Conservation (phyloP, 2,113 vertebrate species). For the human region DNA sequence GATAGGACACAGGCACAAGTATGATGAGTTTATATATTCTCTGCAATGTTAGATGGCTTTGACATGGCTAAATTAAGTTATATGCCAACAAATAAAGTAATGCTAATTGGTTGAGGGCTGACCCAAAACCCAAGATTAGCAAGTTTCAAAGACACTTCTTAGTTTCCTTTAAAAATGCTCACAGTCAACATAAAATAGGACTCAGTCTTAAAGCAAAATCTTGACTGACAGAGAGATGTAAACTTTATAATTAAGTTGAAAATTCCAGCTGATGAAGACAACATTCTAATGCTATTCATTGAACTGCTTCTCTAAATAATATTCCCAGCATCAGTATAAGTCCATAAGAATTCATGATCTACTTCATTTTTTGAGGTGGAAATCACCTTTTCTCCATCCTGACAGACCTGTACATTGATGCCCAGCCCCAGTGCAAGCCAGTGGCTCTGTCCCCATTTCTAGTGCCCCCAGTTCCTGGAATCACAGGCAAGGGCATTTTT, state of each 20-base stretch:
- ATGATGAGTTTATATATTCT: rapidly evolving
- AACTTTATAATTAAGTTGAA: neutral
- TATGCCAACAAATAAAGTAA: no score
- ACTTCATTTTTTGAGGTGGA: neutral
- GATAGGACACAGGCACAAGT: rapidly evolving
- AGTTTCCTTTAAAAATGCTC: neutral
- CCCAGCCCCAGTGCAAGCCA: no score
- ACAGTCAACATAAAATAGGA: rapidly evolving
- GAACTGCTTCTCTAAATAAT: no score
- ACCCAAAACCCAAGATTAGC: neutral
- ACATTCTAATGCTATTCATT: rapidly evolving
- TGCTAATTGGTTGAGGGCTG: no score
- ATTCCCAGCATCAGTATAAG: neutral
- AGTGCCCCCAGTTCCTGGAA: rapidly evolving
- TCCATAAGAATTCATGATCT: rapidly evolving
- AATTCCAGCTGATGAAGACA: neutral
- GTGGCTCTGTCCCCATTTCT: no score
- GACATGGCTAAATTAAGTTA: rapidly evolving
- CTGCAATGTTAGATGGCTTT: no score
- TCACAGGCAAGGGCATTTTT: neutral
- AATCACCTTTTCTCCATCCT: no score
- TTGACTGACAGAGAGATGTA: neutral
- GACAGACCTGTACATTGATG: neutral
- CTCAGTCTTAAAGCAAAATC: neutral
- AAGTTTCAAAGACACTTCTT: neutral